Conservation (phyloP, 2,113 vertebrate genomes). For the Chionomys nivalis region DNA sequence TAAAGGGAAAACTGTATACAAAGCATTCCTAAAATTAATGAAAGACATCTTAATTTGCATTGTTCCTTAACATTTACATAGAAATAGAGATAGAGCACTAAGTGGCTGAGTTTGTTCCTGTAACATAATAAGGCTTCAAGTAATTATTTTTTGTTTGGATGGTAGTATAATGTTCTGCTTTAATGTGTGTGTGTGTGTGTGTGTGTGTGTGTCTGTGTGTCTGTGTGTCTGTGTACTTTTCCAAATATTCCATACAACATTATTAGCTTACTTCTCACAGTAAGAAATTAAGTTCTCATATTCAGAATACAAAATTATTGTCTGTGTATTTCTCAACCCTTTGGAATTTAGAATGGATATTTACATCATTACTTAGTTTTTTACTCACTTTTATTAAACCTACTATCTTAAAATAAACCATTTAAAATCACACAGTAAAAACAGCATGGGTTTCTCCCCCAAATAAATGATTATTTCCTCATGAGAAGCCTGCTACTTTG, state of each 20-base stretch:
- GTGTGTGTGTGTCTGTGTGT: not conserved
- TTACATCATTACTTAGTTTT: not conserved
- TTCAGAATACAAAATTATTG: conserved; percentile 44
- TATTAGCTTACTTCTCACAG: not conserved
- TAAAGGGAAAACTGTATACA: not conserved
- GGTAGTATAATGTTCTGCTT: not conserved
- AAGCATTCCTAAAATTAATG: conserved; percentile 31
- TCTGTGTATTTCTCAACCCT: not conserved
- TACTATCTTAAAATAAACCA: conserved; percentile 49
- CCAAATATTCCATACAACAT: not conserved
- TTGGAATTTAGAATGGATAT: conserved; percentile 16
- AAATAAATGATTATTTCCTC: not conserved
- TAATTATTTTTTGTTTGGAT: conserved; percentile 16
- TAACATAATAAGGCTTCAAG: conserved; percentile 34
- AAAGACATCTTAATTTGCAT: not conserved
- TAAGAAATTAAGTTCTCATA: not conserved
- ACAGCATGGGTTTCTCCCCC: not conserved
- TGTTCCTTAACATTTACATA: conserved; percentile 48
- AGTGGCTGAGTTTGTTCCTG: not conserved
- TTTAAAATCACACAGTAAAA: conserved; percentile 7
- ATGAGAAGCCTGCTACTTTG: not conserved
- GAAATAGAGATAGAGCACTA: not conserved
- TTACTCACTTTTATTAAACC: not conserved
- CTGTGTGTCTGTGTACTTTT: not conserved
- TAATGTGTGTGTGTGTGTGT: not conserved